Percentiles rank a stretch among this genome's conserved stretches.
Evolutionary conservation across 2,113 vertebrate species (phyloP).

Genomic region (Lipophrys pholis): DNA sequence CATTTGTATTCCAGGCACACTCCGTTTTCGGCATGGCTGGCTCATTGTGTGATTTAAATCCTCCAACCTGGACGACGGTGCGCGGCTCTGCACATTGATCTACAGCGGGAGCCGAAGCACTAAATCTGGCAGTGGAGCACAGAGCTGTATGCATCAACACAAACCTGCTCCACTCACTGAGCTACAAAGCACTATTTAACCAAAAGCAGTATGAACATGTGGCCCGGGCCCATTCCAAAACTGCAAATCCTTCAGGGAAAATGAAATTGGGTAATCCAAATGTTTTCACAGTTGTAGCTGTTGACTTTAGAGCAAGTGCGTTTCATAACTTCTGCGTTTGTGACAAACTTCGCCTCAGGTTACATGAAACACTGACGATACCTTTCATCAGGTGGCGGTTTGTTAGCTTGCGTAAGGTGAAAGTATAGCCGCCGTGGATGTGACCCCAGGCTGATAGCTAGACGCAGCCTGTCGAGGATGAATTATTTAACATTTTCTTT

Average conservation of each 20-base stretch:
- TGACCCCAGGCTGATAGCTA: no score
- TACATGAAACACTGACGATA: not conserved
- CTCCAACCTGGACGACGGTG: constrained; percentile 43
- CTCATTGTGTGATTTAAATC: constrained; percentile 48
- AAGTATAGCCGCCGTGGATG: no score
- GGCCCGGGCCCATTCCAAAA: constrained; percentile 36
- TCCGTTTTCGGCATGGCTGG: constrained; percentile 7
- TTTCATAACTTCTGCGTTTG: not conserved
- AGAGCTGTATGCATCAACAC: constrained; percentile 19
- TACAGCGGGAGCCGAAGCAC: constrained; percentile 26
- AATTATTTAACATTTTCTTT: no score
- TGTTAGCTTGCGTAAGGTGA: constrained; percentile 38
- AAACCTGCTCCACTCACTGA: not conserved
- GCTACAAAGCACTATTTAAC: constrained; percentile 23
- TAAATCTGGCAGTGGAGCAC: constrained; percentile 15
- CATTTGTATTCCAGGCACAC: not conserved
- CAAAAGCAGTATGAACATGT: constrained; percentile 42
- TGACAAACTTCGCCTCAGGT: constrained; percentile 29
- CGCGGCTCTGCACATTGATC: constrained; percentile 24
- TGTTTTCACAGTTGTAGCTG: constrained; percentile 36
- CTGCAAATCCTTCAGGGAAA: not conserved
- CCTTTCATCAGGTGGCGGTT: constrained; percentile 8
- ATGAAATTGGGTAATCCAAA: constrained; percentile 25
- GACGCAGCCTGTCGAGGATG: no score
- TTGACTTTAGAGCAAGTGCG: constrained; percentile 33